Evolutionary conservation across 2,113 vertebrate genomes (phyloP).

Genomic region (Eira barbara): DNA sequence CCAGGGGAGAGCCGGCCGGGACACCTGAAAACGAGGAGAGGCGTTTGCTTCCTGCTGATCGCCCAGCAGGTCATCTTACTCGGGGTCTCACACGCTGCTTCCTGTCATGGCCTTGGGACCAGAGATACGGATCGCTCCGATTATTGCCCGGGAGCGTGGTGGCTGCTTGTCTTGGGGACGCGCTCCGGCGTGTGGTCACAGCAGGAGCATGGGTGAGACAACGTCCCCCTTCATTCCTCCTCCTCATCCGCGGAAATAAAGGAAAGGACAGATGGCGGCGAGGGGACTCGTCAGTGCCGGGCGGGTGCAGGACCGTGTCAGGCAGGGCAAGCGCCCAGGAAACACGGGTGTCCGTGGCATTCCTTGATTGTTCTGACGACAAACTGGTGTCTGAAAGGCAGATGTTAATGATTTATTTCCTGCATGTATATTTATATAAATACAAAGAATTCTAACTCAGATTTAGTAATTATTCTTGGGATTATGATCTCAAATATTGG

Average conservation of each 20-base stretch:
- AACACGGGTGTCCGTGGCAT: too few species aligned
- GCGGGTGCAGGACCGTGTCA: accelerated
- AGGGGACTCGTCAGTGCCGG: too few species aligned
- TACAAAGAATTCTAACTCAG: background rate
- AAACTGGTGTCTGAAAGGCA: background rate
- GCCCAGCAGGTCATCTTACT: background rate
- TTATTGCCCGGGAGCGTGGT: accelerated
- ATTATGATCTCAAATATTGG: background rate
- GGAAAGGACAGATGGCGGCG: background rate
- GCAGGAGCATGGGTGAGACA: background rate
- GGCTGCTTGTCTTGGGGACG: too few species aligned
- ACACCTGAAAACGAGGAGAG: too few species aligned
- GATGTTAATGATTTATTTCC: background rate
- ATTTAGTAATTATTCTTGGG: background rate
- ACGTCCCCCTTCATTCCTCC: accelerated
- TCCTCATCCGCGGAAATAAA: background rate
- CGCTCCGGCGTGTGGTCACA: background rate
- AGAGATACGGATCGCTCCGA: too few species aligned
- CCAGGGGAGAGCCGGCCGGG: background rate
- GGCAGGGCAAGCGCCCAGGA: background rate
- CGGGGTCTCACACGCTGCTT: too few species aligned
- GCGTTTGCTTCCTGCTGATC: background rate
- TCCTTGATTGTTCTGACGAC: background rate
- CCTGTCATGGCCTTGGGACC: accelerated
- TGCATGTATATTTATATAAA: background rate